phyloP scores from a whole-genome alignment of 2,797 vertebrate genomes.

The Tangara arthus region DNA sequence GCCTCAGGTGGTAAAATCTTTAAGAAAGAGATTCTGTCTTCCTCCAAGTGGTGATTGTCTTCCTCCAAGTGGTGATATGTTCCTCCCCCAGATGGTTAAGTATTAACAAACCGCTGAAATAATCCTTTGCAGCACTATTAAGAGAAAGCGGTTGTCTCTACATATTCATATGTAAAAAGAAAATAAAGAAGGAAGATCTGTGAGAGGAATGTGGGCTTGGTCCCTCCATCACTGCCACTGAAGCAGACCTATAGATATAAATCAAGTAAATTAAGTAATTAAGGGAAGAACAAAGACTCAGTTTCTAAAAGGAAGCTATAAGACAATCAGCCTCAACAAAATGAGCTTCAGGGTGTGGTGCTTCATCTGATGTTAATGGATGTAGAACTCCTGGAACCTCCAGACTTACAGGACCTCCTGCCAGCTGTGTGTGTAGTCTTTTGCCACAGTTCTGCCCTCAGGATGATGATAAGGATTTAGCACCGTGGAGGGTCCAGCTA shows the following conservation, averaged over 20 bases:
- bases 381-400: not conserved
- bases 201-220: not conserved
- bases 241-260: not conserved
- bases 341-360: not conserved
- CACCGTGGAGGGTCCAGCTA: not conserved
- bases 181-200: not conserved
- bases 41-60: not conserved
- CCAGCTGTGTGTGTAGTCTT: not conserved
- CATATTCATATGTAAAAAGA: not conserved
- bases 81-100: not conserved
- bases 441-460: not conserved
- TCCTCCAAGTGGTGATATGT: not conserved
- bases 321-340: not conserved
- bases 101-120: not conserved
- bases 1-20: not conserved
- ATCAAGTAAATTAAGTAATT: constrained; percentile 9
- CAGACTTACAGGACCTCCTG: not conserved
- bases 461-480: not conserved
- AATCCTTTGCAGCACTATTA: not conserved
- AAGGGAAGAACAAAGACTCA: not conserved
- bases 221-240: not conserved
- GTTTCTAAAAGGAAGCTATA: not conserved
- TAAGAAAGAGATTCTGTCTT: not conserved
- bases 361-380: not conserved
- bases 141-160: not conserved